phyloP scores from a whole-genome alignment of 2,888 invertebrate genomes.

The Hypercompe scribonia region DNA sequence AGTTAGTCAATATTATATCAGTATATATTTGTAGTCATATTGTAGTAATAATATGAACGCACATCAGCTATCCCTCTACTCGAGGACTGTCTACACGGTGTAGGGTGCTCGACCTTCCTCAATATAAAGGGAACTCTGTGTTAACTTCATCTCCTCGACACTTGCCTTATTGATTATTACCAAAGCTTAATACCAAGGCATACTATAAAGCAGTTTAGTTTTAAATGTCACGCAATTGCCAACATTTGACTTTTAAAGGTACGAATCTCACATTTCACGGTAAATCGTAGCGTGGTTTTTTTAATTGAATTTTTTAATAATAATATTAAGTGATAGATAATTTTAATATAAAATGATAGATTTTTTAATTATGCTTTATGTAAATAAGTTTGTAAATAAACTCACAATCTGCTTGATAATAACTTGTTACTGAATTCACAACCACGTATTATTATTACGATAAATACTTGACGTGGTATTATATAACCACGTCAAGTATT shows the following conservation, averaged over 20 bases:
- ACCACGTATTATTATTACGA: no score
- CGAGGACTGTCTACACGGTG: conserved; percentile 72
- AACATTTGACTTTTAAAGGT: conserved; percentile 40
- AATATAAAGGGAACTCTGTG: conserved; percentile 81
- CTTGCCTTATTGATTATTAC: conserved; percentile 69
- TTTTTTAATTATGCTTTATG: no score
- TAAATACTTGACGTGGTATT: no score
- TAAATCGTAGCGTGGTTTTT: background rate
- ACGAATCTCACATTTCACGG: conserved; percentile 14
- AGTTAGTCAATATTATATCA: background rate
- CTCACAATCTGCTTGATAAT: no score
- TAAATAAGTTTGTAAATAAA: no score
- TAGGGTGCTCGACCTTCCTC: conserved; percentile 83
- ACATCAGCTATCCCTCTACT: conserved; percentile 64
- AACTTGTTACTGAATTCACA: no score
- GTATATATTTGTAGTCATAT: background rate
- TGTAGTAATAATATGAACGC: conserved; percentile 61
- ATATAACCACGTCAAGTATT: no score
- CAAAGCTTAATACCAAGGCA: conserved; percentile 43
- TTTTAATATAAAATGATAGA: no score
- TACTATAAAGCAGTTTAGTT: conserved; percentile 22
- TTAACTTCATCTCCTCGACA: conserved; percentile 78
- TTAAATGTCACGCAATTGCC: conserved; percentile 47
- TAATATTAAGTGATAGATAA: no score
- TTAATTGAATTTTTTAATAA: conserved; percentile 1